Evolutionary conservation across 2,113 vertebrate genomes (phyloP).

Genomic region (Murina feae): DNA sequence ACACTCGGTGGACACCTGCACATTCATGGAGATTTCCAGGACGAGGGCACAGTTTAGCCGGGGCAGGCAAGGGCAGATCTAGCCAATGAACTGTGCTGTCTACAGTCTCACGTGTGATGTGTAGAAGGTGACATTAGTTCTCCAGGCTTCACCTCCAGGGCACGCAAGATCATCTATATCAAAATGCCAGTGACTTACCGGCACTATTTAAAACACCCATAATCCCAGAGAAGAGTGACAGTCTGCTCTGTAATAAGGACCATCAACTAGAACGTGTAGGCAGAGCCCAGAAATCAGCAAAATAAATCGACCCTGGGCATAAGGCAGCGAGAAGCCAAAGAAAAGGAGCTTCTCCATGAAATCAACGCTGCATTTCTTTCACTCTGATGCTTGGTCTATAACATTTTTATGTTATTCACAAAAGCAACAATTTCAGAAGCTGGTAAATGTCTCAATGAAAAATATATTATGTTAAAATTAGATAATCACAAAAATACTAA

Average conservation of each 20-base stretch:
- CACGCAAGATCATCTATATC: not conserved
- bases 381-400: not conserved
- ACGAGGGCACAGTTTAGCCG: not conserved
- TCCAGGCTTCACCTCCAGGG: not conserved
- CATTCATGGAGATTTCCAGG: not conserved
- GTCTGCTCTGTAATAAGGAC: not conserved
- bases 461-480: conserved; percentile 3
- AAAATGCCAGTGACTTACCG: not conserved
- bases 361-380: not conserved
- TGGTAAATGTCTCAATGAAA: not conserved
- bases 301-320: not conserved
- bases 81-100: not conserved
- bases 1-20: not conserved
- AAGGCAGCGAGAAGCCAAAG: not conserved
- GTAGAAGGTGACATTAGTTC: not conserved
- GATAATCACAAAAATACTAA: conserved; percentile 18
- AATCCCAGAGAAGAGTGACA: not conserved
- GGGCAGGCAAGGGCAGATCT: not conserved
- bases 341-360: not conserved
- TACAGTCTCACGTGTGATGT: not conserved
- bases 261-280: not conserved
- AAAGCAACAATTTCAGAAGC: conserved; percentile 24
- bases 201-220: not conserved
- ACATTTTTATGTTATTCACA: not conserved
- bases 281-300: not conserved